These are phyloP conservation scores for Apantesis nais DNA, from an alignment of 2,888 invertebrate species.

Conservation along the genomic window DNA sequence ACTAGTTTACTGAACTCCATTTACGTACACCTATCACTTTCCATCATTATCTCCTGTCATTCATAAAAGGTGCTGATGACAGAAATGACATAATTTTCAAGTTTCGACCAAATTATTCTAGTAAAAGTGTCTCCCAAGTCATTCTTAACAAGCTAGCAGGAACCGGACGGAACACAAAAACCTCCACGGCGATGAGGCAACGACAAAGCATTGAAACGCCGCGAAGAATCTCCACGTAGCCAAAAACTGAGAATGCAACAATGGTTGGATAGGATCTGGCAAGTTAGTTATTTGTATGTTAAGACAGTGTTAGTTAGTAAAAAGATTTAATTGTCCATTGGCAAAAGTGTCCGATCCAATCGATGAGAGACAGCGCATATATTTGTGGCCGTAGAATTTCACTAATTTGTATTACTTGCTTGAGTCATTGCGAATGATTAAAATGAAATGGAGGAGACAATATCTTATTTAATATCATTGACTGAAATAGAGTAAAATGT, in stretches of 20 bases:
- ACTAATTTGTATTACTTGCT: neutral
- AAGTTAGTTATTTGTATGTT: conserved; percentile 57
- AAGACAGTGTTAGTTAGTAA: conserved; percentile 47
- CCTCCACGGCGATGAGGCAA: conserved; percentile 25
- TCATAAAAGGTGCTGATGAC: neutral
- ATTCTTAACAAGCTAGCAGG: conserved; percentile 14
- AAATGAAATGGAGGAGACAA: neutral
- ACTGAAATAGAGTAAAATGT: too few species aligned
- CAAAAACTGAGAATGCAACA: conserved; percentile 73
- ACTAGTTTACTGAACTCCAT: neutral
- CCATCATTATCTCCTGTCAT: neutral
- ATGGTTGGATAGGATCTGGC: conserved; percentile 66
- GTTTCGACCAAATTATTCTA: conserved; percentile 6
- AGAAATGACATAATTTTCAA: conserved; percentile 1
- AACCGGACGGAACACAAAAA: conserved; percentile 38
- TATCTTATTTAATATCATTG: neutral
- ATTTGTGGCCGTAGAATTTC: neutral
- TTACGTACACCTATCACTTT: neutral
- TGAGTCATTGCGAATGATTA: neutral
- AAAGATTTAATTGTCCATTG: conserved; percentile 52
- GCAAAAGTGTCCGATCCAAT: conserved; percentile 44
- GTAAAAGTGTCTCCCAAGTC: conserved; percentile 10
- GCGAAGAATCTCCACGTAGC: conserved; percentile 57
- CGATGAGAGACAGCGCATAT: conserved; percentile 17
- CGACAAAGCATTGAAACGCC: conserved; percentile 40